Percentiles rank a stretch among this genome's conserved stretches.
Evolutionary conservation across 1,140 invertebrate genomes (phyloP).

Genomic region (Sitobion miscanthi): DNA sequence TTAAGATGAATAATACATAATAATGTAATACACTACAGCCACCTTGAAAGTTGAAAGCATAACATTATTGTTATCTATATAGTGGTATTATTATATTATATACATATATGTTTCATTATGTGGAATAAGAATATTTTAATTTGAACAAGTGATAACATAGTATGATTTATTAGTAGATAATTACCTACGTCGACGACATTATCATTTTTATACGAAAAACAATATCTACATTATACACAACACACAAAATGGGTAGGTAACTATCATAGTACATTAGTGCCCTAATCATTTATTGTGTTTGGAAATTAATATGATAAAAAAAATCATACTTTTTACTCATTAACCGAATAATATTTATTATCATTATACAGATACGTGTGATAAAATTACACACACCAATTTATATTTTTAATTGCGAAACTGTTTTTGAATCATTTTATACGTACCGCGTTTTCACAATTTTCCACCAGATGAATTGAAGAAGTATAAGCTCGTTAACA

Average conservation of each 20-base stretch:
- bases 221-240: not conserved
- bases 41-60: not conserved
- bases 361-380: not conserved
- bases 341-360: not conserved
- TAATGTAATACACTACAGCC: not conserved
- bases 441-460: not conserved
- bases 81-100: not conserved
- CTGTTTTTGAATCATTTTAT: not conserved
- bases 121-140: not conserved
- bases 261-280: no score
- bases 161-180: not conserved
- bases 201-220: not conserved
- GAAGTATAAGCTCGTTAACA: not conserved
- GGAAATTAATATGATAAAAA: not conserved
- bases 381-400: not conserved
- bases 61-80: conserved; percentile 1
- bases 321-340: not conserved
- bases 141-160: not conserved
- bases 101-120: not conserved
- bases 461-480: not conserved
- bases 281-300: not conserved
- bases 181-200: not conserved
- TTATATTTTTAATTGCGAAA: not conserved
- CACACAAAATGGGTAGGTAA: not conserved
- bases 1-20: not conserved